Evolutionary conservation across 2,797 vertebrate genomes (phyloP).

Genomic region (Falco berigora): DNA sequence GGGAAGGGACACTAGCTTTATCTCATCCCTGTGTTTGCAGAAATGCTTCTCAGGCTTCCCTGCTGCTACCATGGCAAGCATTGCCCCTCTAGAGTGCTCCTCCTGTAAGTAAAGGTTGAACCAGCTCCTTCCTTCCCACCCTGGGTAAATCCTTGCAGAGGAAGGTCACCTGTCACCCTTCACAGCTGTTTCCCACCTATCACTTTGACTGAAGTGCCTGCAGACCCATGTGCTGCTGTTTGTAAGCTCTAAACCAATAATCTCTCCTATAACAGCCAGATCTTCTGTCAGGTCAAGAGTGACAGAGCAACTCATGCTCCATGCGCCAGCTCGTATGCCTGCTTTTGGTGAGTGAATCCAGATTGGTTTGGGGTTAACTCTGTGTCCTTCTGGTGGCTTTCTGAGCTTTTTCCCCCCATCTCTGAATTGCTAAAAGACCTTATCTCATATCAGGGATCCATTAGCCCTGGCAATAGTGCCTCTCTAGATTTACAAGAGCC

Average conservation of each 20-base stretch:
- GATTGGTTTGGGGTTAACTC: background rate
- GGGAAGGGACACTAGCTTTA: background rate
- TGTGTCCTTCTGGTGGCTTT: background rate
- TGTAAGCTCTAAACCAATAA: background rate
- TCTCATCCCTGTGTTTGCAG: background rate
- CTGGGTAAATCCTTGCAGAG: background rate
- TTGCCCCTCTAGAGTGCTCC: background rate
- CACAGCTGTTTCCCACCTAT: background rate
- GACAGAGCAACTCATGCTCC: background rate
- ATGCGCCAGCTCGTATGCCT: background rate
- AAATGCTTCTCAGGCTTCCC: background rate
- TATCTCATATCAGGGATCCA: background rate
- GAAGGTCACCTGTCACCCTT: background rate
- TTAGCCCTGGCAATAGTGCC: background rate
- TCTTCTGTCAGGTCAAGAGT: background rate
- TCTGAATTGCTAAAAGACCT: background rate
- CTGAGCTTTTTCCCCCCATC: background rate
- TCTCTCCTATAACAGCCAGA: background rate
- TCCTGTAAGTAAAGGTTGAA: background rate
- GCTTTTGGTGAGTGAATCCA: background rate
- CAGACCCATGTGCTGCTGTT: background rate
- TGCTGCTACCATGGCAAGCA: fast-evolving
- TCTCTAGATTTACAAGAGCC: background rate
- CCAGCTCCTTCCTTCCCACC: background rate
- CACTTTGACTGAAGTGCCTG: background rate